Percentiles rank a stretch among this genome's conserved stretches.
Evolutionary conservation across 1,140 invertebrate genomes (phyloP).

Genomic region (Bombus polaris): DNA sequence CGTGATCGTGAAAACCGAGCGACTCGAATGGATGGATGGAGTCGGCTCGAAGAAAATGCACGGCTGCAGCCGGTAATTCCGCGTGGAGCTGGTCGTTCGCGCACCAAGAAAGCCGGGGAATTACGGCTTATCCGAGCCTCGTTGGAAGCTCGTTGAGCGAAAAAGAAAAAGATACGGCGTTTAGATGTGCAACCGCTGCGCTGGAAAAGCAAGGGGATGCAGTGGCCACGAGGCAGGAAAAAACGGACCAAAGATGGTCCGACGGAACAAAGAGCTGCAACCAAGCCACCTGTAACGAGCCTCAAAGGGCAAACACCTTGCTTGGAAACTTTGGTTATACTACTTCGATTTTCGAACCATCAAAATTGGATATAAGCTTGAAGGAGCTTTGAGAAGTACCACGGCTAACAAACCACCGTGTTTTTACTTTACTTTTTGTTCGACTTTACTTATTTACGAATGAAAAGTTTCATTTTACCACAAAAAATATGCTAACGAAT

Average conservation of each 20-base stretch:
- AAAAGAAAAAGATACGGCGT: conserved; percentile 24
- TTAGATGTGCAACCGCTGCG: background rate
- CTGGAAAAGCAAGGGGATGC: background rate
- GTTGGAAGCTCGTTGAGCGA: background rate
- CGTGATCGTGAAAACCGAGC: background rate
- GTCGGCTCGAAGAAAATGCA: background rate
- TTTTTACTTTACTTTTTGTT: background rate
- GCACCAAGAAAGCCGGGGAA: conserved; percentile 11
- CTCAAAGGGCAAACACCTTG: conserved; percentile 25
- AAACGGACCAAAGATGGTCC: background rate
- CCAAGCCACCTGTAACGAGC: background rate
- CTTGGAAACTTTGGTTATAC: too few species aligned
- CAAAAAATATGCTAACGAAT: too few species aligned
- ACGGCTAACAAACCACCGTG: background rate
- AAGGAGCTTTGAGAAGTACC: background rate
- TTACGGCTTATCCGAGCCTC: conserved; percentile 31
- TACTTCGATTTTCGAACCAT: background rate
- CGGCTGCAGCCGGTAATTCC: conserved; percentile 23
- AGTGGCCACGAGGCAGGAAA: background rate
- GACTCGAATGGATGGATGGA: background rate
- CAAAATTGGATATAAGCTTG: background rate
- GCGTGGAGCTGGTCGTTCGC: background rate
- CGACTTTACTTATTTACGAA: too few species aligned
- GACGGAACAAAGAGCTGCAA: background rate
- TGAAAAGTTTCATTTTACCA: too few species aligned